These are phyloP conservation scores for Sturnira hondurensis DNA, from an alignment of 2,113 vertebrate species.

Conservation along the genomic window DNA sequence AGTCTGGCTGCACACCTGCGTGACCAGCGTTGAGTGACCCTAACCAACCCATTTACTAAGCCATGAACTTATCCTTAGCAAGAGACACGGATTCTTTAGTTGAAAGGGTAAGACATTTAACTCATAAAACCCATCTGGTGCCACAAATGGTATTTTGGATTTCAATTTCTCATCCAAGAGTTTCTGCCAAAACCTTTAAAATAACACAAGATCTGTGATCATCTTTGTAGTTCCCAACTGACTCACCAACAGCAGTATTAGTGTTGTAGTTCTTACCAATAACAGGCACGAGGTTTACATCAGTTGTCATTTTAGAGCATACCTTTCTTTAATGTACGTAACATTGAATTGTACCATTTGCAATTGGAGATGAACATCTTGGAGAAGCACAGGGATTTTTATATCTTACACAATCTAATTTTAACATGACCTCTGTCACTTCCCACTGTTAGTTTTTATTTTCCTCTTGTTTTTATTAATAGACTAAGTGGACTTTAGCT, in stretches of 20 bases:
- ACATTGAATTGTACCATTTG: neutral
- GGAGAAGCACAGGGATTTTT: neutral
- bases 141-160: neutral
- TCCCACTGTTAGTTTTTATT: neutral
- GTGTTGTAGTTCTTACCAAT: neutral
- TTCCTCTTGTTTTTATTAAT: neutral
- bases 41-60: neutral
- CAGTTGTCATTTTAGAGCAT: neutral
- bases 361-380: neutral
- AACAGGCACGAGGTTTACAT: neutral
- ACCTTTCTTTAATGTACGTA: neutral
- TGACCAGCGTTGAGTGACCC: neutral
- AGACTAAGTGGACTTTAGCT: neutral
- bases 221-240: neutral
- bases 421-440: neutral
- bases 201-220: neutral
- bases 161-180: neutral
- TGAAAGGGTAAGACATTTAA: neutral
- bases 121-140: neutral
- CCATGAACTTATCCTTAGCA: neutral
- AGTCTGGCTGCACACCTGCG: neutral
- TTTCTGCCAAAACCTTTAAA: slow-evolving; percentile 17
- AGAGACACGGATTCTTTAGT: neutral
- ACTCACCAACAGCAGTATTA: neutral
- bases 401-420: neutral